Evolutionary conservation across 2,888 invertebrate species (phyloP).

Genomic region (Campoplex capitator): DNA sequence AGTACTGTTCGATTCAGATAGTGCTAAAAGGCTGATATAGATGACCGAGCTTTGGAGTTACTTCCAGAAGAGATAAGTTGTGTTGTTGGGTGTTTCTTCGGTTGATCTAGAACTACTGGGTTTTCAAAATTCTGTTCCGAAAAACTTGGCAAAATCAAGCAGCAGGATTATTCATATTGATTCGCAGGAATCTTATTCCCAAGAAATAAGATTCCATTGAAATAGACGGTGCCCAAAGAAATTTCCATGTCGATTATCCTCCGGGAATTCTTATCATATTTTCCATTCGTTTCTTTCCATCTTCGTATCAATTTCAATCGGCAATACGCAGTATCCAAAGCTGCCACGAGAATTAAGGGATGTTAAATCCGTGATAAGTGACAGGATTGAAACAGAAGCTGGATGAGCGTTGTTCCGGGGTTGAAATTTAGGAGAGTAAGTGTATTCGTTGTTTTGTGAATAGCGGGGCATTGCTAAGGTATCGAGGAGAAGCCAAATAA

Average conservation of each 20-base stretch:
- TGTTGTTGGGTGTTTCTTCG: neutral
- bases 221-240: neutral
- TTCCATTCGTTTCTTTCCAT: constrained; percentile 36
- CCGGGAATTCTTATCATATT: constrained; percentile 43
- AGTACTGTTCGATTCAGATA: constrained; percentile 10
- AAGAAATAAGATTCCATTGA: neutral
- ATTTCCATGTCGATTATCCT: constrained; percentile 23
- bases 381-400: constrained; percentile 65
- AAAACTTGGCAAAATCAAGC: neutral
- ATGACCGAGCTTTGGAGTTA: neutral
- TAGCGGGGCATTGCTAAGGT: constrained; percentile 58
- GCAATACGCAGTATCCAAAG: neutral
- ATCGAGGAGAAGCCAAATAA: constrained; percentile 56
- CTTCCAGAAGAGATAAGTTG: neutral
- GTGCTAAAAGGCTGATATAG: neutral
- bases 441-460: constrained; percentile 63
- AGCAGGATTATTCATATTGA: neutral
- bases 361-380: constrained; percentile 56
- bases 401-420: constrained; percentile 34
- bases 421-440: constrained; percentile 22
- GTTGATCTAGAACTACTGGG: neutral
- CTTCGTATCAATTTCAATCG: constrained; percentile 18
- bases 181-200: neutral
- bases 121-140: neutral
- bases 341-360: no score